A percentile compares a stretch with the other conserved stretches of the same genome.
phyloP scores from a whole-genome alignment of 2,888 invertebrate genomes.

The Oegoconia quadripuncta region DNA sequence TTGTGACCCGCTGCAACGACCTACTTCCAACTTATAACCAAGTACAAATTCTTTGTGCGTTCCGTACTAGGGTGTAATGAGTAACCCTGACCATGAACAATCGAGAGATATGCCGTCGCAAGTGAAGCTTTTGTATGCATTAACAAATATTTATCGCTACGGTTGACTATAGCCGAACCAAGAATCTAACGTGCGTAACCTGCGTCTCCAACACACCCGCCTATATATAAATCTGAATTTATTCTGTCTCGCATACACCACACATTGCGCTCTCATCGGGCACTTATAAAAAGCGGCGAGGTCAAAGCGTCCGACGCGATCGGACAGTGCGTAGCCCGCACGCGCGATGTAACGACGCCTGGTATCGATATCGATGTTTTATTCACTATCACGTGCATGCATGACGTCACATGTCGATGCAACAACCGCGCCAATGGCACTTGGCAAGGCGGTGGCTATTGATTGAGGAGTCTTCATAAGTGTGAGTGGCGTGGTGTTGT shows the following conservation, averaged over 20 bases:
- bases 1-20: slow-evolving; percentile 49
- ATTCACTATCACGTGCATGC: slow-evolving; percentile 62
- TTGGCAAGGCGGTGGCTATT: slow-evolving; percentile 61
- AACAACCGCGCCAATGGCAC: slow-evolving; percentile 67
- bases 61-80: slow-evolving; percentile 17
- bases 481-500: slow-evolving; percentile 56
- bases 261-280: slow-evolving; percentile 69
- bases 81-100: slow-evolving; percentile 26
- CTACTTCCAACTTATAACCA: slow-evolving; percentile 45
- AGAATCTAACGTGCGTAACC: slow-evolving; percentile 39
- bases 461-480: slow-evolving; percentile 61
- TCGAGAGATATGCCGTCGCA: neutral
- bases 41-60: slow-evolving; percentile 33
- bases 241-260: slow-evolving; percentile 54
- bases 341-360: slow-evolving; percentile 67
- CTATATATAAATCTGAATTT: slow-evolving; percentile 68
- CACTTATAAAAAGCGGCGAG: slow-evolving; percentile 77
- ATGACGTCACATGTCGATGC: slow-evolving; percentile 66
- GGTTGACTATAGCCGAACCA: neutral
- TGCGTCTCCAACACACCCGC: slow-evolving; percentile 42
- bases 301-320: slow-evolving; percentile 58
- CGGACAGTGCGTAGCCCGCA: slow-evolving; percentile 69
- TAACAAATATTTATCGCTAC: neutral
- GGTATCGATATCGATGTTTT: slow-evolving; percentile 61
- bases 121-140: neutral